These are phyloP conservation scores for Pocillopora verrucosa DNA, from an alignment of 64 coral and sea anemone species.

Conservation along the genomic window DNA sequence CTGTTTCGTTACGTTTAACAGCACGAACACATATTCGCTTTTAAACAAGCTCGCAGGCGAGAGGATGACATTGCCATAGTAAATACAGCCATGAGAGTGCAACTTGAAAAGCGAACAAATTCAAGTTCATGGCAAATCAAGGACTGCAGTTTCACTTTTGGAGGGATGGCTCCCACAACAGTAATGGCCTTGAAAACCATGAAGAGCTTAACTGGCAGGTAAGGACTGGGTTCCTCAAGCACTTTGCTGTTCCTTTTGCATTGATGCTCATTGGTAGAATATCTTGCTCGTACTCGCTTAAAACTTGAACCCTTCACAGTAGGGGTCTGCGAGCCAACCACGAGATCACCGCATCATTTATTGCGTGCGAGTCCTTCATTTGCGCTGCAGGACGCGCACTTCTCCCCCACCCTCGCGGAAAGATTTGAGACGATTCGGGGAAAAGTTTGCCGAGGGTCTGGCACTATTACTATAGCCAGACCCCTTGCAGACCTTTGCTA, in stretches of 20 bases:
- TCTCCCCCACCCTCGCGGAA: too few relatives aligned
- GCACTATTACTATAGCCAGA: too few relatives aligned
- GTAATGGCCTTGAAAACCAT: conserved; percentile 92
- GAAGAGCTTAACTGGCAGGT: conserved; percentile 76
- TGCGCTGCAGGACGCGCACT: too few relatives aligned
- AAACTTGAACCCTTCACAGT: neutral
- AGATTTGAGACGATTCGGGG: too few relatives aligned
- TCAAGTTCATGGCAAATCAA: conserved; percentile 50
- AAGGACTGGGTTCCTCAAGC: neutral
- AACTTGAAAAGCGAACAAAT: conserved; percentile 29
- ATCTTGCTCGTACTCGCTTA: neutral
- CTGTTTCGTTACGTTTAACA: conserved; percentile 10
- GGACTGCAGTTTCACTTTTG: conserved; percentile 81
- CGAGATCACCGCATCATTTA: too few relatives aligned
- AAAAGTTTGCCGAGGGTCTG: too few relatives aligned
- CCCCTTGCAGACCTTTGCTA: too few relatives aligned
- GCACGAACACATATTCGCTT: conserved; percentile 79
- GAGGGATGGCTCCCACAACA: conserved; percentile 90
- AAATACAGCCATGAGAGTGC: conserved; percentile 83
- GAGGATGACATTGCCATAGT: conserved; percentile 93
- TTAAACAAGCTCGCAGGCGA: conserved; percentile 87
- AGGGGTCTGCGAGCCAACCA: too few relatives aligned
- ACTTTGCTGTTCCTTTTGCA: neutral
- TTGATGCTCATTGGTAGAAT: neutral
- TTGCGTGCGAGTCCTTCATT: too few relatives aligned